Evolutionary conservation across 2,888 invertebrate genomes (phyloP).

Genomic region (Agriopis marginaria): DNA sequence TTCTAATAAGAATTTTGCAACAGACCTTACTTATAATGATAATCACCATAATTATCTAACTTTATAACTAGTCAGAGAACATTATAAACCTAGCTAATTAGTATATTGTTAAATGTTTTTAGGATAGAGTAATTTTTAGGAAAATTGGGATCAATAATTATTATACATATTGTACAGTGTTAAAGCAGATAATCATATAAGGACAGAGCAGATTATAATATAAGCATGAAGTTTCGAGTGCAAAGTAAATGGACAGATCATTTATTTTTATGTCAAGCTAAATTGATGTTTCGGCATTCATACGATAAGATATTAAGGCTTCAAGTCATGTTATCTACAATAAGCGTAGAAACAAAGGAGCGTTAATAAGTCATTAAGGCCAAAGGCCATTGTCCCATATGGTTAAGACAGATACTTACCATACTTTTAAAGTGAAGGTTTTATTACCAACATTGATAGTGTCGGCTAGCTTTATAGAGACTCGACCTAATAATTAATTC

Average conservation of each 20-base stretch:
- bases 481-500: slow-evolving; percentile 10
- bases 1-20: slow-evolving; percentile 62
- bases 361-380: slow-evolving; percentile 33
- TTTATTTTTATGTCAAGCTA: slow-evolving; percentile 25
- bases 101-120: slow-evolving; percentile 50
- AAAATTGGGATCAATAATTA: slow-evolving; percentile 35
- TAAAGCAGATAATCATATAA: slow-evolving; percentile 40
- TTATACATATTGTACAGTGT: slow-evolving; percentile 45
- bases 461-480: slow-evolving; percentile 13
- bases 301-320: slow-evolving; percentile 9
- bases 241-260: slow-evolving; percentile 36
- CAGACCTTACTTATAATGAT: slow-evolving; percentile 74
- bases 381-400: slow-evolving; percentile 20
- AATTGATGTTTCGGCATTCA: slow-evolving; percentile 23
- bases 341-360: slow-evolving; percentile 31
- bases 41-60: slow-evolving; percentile 66
- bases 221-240: slow-evolving; percentile 60
- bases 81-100: slow-evolving; percentile 70
- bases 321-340: slow-evolving; percentile 28
- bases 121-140: slow-evolving; percentile 28
- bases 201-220: slow-evolving; percentile 43
- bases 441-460: slow-evolving; percentile 10
- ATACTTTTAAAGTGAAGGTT: slow-evolving; percentile 15
- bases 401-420: slow-evolving; percentile 9
- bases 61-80: slow-evolving; percentile 75